Conservation (phyloP, 1,140 invertebrate species). For the Brachionus angularis region DNA sequence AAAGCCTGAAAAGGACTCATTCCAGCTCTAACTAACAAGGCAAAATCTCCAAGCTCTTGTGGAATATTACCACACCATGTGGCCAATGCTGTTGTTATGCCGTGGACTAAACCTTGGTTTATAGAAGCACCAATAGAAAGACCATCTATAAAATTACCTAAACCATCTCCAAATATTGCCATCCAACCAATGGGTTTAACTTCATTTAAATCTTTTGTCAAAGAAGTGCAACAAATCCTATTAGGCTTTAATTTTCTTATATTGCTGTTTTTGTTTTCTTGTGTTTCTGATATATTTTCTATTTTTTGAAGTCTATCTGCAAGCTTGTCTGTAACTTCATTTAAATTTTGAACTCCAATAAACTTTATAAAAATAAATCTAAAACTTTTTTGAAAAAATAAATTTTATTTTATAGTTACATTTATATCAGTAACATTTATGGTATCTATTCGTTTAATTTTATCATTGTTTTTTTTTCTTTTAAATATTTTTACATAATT, state of each 20-base stretch:
- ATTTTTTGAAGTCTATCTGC: constrained; percentile 2
- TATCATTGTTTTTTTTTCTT: too few species aligned
- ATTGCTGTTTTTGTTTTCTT: not conserved
- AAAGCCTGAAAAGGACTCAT: constrained; percentile 67
- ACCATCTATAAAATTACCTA: constrained; percentile 72
- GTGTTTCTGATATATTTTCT: not conserved
- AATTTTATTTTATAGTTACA: too few species aligned
- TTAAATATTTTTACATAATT: too few species aligned
- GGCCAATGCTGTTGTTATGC: constrained; percentile 66
- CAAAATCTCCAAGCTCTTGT: constrained; percentile 70
- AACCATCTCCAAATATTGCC: constrained; percentile 68
- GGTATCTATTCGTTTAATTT: too few species aligned
- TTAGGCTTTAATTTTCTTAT: not conserved
- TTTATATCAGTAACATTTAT: too few species aligned
- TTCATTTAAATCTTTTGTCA: constrained; percentile 45
- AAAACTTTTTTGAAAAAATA: too few species aligned
- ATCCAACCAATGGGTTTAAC: constrained; percentile 69
- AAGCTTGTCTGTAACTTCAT: constrained; percentile 24
- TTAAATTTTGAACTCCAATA: not conserved
- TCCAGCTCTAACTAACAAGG: constrained; percentile 67
- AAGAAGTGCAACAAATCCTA: constrained; percentile 34
- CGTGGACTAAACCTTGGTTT: constrained; percentile 63
- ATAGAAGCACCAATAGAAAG: constrained; percentile 69
- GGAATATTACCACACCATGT: constrained; percentile 70
- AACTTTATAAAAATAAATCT: too few species aligned